Base-by-base conservation (phyloP, 2,888 invertebrate species). In the Cephus rjabovi region DNA sequence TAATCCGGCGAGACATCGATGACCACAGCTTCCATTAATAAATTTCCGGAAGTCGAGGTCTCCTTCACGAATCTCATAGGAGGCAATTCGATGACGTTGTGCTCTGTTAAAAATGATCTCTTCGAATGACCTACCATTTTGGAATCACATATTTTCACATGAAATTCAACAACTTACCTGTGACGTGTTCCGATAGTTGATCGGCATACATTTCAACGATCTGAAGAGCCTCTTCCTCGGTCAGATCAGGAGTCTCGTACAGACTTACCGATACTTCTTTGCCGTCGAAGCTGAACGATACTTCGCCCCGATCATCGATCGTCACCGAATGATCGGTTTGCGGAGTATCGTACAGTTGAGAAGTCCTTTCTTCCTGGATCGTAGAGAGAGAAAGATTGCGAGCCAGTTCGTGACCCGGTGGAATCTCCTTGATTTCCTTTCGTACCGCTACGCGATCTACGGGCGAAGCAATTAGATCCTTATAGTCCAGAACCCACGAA, bases 161-260 rank as follows among this genome's bases (percentile, higher is more conserved):
- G 1, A 31, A 71, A 12, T 71, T 15, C 12, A 71, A 71, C 30
- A 23, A 33, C 71, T 89, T 89, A 94, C 94, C 94, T 83, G 94
- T 93, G 15, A 97, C 95, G 89, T 97, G 96, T 92, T 98, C 97
- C 0, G 97, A 97, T 79, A 97, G 93, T 91, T 98, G 97, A 89
- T 98, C 97, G 0, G 98, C 98, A 88, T 97, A 98, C 97, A 98
- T 97, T 93, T 98, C 97, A 0, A 97, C 96, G 86, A 98, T 97
- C 92, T 97, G 96, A 56, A 97, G 93, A 0, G 97, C 98, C 92
- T 98, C 97, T 91, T 97, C 97, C 91, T 98, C 97, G 0, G 97
- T 98, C 75, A 98, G 93, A 92, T 98, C 98, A 0, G 98, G 98
- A 1, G 98, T 98, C 92, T 98, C 98, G 87, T 97, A 98, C 3